Evolutionary conservation across 1,140 invertebrate species (phyloP).

Genomic region (Anastrepha obliqua): DNA sequence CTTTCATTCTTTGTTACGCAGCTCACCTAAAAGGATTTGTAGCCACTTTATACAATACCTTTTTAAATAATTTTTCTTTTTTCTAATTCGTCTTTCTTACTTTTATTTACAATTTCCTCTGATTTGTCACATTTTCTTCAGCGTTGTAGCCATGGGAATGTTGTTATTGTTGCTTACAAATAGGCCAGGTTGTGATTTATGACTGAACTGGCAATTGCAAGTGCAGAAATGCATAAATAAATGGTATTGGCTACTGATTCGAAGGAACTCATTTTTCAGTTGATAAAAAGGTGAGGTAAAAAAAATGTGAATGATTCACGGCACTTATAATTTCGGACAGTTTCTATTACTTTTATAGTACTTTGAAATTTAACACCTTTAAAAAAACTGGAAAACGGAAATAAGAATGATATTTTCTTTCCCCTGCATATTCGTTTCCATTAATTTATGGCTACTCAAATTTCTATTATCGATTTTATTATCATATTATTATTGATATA

Average conservation of each 20-base stretch:
- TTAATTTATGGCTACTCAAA: too few species aligned
- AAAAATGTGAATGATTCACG: too few species aligned
- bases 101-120: conserved; percentile 40
- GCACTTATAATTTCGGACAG: too few species aligned
- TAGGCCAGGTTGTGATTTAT: background rate
- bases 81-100: background rate
- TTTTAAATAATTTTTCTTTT: background rate
- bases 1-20: background rate
- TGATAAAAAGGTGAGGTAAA: too few species aligned
- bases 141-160: background rate
- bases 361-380: too few species aligned
- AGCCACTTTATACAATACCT: background rate
- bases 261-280: too few species aligned
- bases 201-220: background rate
- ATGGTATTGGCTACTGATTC: background rate
- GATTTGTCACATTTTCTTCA: conserved; percentile 43
- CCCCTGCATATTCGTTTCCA: too few species aligned
- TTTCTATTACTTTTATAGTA: too few species aligned
- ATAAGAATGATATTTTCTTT: too few species aligned
- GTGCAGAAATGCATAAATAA: background rate
- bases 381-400: too few species aligned
- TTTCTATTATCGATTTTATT: too few species aligned
- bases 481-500: too few species aligned
- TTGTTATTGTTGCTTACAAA: conserved; percentile 18
- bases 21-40: conserved; percentile 27